Evolutionary conservation across 2,797 vertebrate species (phyloP).

Genomic region (Chrosomus eos): DNA sequence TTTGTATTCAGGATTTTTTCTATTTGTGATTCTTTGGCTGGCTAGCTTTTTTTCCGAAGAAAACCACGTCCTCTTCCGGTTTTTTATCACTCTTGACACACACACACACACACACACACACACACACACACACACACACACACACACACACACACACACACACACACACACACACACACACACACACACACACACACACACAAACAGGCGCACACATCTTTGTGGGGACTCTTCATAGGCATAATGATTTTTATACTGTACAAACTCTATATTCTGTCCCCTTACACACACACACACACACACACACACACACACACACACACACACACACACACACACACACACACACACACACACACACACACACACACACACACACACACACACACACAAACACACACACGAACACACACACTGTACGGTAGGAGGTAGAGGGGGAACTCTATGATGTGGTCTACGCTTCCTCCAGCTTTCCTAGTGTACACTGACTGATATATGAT

Average conservation of each 20-base stretch:
- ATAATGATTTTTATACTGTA: no score
- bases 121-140: no score
- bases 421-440: conserved; percentile 64
- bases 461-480: conserved; percentile 62
- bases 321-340: conserved; percentile 30
- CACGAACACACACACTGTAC: neutral
- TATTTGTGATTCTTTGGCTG: neutral
- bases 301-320: conserved; percentile 26
- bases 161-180: no score
- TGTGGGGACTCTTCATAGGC: no score
- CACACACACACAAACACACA: conserved; percentile 14
- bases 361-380: conserved; percentile 17
- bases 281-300: conserved; percentile 1
- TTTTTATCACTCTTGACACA: conserved; percentile 17
- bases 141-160: no score
- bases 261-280: no score
- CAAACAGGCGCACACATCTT: no score
- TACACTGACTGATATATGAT: conserved; percentile 64
- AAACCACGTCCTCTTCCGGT: neutral
- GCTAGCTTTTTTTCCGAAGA: neutral
- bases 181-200: no score
- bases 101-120: conserved; percentile 26
- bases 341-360: conserved; percentile 16
- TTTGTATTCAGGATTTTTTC: conserved; percentile 1
- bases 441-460: conserved; percentile 62